A percentile compares a stretch with the other conserved stretches of the same genome.
phyloP scores from a whole-genome alignment of 2,797 vertebrate species.

The Coracias cyanogaster region DNA sequence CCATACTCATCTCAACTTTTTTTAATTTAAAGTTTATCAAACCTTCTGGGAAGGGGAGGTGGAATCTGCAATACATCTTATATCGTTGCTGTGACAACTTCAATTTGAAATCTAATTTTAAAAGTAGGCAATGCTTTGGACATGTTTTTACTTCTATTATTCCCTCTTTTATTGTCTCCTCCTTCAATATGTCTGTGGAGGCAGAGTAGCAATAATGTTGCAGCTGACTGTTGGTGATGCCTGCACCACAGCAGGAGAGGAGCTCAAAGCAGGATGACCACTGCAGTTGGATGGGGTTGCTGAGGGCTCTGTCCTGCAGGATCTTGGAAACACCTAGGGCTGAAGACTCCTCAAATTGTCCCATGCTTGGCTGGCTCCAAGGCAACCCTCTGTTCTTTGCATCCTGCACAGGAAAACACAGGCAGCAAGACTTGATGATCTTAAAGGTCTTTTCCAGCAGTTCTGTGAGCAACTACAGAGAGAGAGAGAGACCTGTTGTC shows the following conservation, averaged over 20 bases:
- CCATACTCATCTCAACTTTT: background rate
- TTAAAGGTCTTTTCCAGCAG: too few relatives aligned
- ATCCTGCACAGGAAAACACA: background rate
- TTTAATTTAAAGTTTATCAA: background rate
- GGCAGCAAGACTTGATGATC: background rate
- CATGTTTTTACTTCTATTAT: background rate
- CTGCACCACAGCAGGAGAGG: background rate
- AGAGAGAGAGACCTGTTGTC: background rate
- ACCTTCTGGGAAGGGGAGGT: background rate
- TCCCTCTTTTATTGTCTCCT: background rate
- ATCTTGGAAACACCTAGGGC: background rate
- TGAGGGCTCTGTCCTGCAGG: background rate
- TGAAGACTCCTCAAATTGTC: background rate
- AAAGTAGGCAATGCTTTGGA: background rate
- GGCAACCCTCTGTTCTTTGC: background rate
- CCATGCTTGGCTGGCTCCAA: background rate
- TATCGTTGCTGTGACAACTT: background rate
- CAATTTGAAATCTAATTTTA: background rate
- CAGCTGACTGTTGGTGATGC: background rate
- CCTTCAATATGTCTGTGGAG: fast-evolving
- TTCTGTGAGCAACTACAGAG: background rate
- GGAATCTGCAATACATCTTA: background rate
- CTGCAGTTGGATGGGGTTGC: background rate
- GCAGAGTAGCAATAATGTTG: background rate
- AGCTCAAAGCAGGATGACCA: background rate